Conservation (phyloP, 2,113 vertebrate genomes). For the Zapus hudsonius region DNA sequence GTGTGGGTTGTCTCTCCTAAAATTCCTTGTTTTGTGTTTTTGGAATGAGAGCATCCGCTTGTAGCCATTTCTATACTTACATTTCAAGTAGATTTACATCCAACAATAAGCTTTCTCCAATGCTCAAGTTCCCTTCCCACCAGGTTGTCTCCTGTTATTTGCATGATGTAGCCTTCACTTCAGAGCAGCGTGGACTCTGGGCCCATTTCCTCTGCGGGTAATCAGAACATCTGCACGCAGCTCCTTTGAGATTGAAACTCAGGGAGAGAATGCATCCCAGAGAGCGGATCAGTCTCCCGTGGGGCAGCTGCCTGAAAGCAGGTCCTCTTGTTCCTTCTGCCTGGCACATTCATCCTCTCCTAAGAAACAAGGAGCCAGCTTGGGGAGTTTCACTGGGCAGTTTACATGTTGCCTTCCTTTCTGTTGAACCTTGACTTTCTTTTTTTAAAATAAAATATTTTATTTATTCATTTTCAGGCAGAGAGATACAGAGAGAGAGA, state of each 20-base stretch:
- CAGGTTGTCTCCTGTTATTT: not conserved
- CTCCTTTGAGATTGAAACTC: not conserved
- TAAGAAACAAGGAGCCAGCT: not conserved
- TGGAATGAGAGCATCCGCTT: not conserved
- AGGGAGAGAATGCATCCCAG: not conserved
- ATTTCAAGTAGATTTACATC: conserved; percentile 51
- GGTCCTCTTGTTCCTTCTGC: not conserved
- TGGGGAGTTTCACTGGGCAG: not conserved
- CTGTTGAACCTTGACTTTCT: too few relatives aligned
- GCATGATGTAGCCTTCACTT: not conserved
- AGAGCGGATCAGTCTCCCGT: not conserved
- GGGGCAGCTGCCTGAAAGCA: not conserved
- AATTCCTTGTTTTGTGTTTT: conserved; percentile 47
- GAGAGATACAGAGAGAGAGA: too few relatives aligned
- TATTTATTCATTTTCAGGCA: too few relatives aligned
- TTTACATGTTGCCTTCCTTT: not conserved
- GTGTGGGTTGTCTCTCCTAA: conserved; percentile 53
- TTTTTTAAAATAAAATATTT: too few relatives aligned
- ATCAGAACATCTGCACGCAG: conserved; percentile 19
- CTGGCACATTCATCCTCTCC: not conserved
- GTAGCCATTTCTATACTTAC: conserved; percentile 15
- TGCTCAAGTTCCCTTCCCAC: not conserved
- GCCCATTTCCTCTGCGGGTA: not conserved
- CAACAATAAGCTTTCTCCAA: not conserved
- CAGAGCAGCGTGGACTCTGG: not conserved